These are phyloP conservation scores for Tachina lurida DNA, from an alignment of 2,888 invertebrate genomes.

Conservation along the genomic window DNA sequence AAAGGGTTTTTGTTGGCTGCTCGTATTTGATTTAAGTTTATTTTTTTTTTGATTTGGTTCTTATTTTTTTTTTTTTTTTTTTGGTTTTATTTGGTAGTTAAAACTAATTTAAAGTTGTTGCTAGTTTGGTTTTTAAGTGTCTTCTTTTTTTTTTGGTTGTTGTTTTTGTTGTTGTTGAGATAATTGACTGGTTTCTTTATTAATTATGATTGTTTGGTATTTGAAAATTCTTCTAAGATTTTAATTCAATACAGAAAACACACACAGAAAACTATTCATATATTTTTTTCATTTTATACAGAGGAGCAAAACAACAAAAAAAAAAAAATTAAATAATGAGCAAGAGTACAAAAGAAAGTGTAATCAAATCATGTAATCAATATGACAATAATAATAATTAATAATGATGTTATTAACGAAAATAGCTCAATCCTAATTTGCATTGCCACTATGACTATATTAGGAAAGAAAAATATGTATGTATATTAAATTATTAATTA, in stretches of 20 bases:
- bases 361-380: slow-evolving; percentile 12
- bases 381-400: slow-evolving; percentile 19
- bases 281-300: not conserved
- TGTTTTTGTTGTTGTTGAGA: slow-evolving; percentile 64
- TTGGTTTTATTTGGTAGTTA: slow-evolving; percentile 56
- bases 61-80: slow-evolving; percentile 48
- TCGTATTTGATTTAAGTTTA: slow-evolving; percentile 45
- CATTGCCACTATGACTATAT: slow-evolving; percentile 49
- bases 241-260: slow-evolving; percentile 71
- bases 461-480: not conserved
- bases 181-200: slow-evolving; percentile 68
- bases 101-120: slow-evolving; percentile 51
- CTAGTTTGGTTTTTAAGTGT: slow-evolving; percentile 62
- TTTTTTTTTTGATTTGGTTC: slow-evolving; percentile 51
- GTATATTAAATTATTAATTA: slow-evolving; percentile 5
- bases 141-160: slow-evolving; percentile 71
- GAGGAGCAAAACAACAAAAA: not conserved
- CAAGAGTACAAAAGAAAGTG: not conserved
- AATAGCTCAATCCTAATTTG: slow-evolving; percentile 52
- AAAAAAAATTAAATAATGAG: not conserved
- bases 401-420: slow-evolving; percentile 20
- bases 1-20: slow-evolving; percentile 74
- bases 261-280: slow-evolving; percentile 66
- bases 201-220: slow-evolving; percentile 37
- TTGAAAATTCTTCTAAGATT: slow-evolving; percentile 62